phyloP scores from a whole-genome alignment of 2,797 vertebrate genomes.

The Enteromius viviparus region DNA sequence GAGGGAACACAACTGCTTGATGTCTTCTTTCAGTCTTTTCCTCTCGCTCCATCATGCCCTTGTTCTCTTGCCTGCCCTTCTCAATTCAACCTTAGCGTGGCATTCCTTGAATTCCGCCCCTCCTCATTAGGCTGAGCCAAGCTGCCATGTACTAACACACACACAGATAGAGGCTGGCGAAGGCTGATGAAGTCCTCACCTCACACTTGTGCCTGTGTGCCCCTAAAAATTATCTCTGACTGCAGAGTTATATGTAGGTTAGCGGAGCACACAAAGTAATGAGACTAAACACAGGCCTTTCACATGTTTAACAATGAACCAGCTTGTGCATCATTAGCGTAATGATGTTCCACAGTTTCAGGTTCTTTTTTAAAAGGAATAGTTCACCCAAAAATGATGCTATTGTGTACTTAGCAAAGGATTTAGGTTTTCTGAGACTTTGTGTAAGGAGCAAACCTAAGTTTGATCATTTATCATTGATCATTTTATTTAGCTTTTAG shows the following conservation, averaged over 20 bases:
- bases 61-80: slow-evolving; percentile 70
- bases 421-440: neutral
- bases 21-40: slow-evolving; percentile 13
- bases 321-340: neutral
- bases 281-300: neutral
- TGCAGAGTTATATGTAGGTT: slow-evolving; percentile 9
- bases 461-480: neutral
- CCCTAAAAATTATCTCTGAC: slow-evolving; percentile 11
- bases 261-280: slow-evolving; percentile 3
- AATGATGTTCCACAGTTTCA: neutral
- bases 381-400: neutral
- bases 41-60: slow-evolving; percentile 53
- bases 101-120: slow-evolving; percentile 80
- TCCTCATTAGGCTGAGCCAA: slow-evolving; percentile 77
- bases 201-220: slow-evolving; percentile 21
- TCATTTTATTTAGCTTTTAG: neutral
- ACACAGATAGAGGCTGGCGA: slow-evolving; percentile 24
- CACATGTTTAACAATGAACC: neutral
- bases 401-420: neutral
- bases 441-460: neutral
- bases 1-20: slow-evolving; percentile 53
- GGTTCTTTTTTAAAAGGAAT: neutral
- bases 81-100: slow-evolving; percentile 74
- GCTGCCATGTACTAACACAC: slow-evolving; percentile 26
- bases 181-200: slow-evolving; percentile 26